phyloP scores from a whole-genome alignment of 2,113 vertebrate genomes.

The Clupea harengus region DNA sequence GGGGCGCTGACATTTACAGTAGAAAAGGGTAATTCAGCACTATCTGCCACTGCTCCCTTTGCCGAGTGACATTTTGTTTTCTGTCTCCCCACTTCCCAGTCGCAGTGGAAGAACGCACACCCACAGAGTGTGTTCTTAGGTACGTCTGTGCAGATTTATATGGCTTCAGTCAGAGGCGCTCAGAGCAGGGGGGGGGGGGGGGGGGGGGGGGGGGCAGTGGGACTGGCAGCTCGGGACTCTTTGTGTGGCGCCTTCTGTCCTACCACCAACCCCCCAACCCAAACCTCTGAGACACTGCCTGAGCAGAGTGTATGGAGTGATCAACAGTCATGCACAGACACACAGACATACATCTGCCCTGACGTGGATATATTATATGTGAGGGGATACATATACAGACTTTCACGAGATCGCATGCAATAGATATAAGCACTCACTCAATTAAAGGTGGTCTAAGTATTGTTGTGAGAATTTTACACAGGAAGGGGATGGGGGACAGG shows the following conservation, averaged over 20 bases:
- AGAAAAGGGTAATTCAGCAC: conserved; percentile 18
- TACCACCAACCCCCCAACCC: not conserved
- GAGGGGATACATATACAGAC: conserved; percentile 61
- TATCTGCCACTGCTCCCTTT: not conserved
- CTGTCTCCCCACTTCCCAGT: conserved; percentile 21
- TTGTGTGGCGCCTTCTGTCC: not conserved
- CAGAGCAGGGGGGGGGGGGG: conserved; percentile 39
- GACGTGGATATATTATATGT: conserved; percentile 27
- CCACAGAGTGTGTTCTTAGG: conserved; percentile 27
- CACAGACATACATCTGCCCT: conserved; percentile 35
- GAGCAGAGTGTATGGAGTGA: conserved; percentile 53
- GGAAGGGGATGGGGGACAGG: not conserved
- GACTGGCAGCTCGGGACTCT: conserved; percentile 35
- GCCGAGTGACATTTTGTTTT: conserved; percentile 32
- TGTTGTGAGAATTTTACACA: conserved; percentile 25
- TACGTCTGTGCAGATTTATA: conserved; percentile 60
- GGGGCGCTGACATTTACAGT: conserved; percentile 31
- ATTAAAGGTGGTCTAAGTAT: conserved; percentile 41
- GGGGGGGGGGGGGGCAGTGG: conserved; percentile 46
- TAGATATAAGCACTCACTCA: too few relatives aligned
- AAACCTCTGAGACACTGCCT: conserved; percentile 46
- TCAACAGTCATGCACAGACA: conserved; percentile 58
- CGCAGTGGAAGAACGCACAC: conserved; percentile 37
- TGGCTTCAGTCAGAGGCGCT: conserved; percentile 65
- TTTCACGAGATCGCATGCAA: conserved; percentile 61